Conservation (phyloP, 2,888 invertebrate genomes). For the Exocentrus adspersus region DNA sequence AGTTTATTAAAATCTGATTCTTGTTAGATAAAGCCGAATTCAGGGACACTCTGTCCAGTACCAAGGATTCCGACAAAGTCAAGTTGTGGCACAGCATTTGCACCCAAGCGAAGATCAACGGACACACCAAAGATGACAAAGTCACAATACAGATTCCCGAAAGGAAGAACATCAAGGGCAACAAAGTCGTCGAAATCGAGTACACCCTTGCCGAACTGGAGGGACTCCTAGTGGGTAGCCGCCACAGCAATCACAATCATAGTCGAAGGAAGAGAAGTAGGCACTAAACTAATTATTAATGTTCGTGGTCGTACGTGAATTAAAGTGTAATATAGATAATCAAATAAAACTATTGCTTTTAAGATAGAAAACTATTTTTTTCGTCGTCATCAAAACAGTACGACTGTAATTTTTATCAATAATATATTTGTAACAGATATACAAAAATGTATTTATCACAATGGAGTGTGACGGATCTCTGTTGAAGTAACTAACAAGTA, state of each 20-base stretch:
- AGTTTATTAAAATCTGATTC: too few species aligned
- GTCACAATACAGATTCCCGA: constrained; percentile 59
- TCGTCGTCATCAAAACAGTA: too few species aligned
- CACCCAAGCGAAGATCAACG: constrained; percentile 57
- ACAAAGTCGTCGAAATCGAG: constrained; percentile 52
- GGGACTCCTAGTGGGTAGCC: constrained; percentile 40
- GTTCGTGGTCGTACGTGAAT: not conserved
- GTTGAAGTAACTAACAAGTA: not conserved
- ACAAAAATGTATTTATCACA: too few species aligned
- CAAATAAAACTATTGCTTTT: too few species aligned
- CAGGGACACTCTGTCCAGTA: constrained; percentile 53
- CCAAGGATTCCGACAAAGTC: constrained; percentile 54
- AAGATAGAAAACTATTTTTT: too few species aligned
- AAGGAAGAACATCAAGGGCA: constrained; percentile 44
- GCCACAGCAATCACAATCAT: too few species aligned
- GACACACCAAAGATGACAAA: constrained; percentile 56
- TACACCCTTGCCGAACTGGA: constrained; percentile 57
- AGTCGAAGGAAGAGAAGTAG: too few species aligned
- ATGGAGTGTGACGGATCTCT: not conserved
- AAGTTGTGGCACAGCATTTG: constrained; percentile 59
- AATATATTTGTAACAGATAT: too few species aligned
- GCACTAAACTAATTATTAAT: not conserved
- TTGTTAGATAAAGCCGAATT: constrained; percentile 58
- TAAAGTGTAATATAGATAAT: too few species aligned
- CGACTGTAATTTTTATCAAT: too few species aligned